These are phyloP conservation scores for Trypoxylon attenuatum DNA, from an alignment of 2,888 invertebrate genomes.

Conservation along the genomic window DNA sequence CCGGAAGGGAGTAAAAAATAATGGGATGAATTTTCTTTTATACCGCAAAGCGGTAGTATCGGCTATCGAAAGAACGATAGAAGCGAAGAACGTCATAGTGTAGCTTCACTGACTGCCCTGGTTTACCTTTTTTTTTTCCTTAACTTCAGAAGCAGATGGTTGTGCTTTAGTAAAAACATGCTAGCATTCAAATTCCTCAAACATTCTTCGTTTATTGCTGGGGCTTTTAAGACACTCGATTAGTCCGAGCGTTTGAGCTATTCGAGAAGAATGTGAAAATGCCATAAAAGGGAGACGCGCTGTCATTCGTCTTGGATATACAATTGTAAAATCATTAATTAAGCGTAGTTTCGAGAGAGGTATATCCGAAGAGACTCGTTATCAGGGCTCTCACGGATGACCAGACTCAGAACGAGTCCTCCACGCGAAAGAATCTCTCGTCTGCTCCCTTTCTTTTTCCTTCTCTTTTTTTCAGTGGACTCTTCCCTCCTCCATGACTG, in stretches of 20 bases:
- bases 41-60: not conserved
- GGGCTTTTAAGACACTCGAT: no score
- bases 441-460: constrained; percentile 11
- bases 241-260: no score
- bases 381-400: constrained; percentile 40
- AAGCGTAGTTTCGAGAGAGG: constrained; percentile 43
- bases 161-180: no score
- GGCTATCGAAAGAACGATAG: not conserved
- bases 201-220: no score
- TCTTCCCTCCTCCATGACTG: constrained; percentile 21
- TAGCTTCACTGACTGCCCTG: no score
- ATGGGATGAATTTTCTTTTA: not conserved
- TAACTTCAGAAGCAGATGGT: no score
- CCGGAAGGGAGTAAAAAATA: not conserved
- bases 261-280: no score
- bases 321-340: constrained; percentile 66
- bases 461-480: constrained; percentile 25
- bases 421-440: constrained; percentile 7
- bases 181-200: no score
- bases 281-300: no score
- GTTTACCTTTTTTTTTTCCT: no score
- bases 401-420: constrained; percentile 30
- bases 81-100: not conserved
- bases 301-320: no score
- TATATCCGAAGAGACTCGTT: constrained; percentile 53